These are phyloP conservation scores for Ectemnius lituratus DNA, from an alignment of 2,888 invertebrate species.

Conservation along the genomic window DNA sequence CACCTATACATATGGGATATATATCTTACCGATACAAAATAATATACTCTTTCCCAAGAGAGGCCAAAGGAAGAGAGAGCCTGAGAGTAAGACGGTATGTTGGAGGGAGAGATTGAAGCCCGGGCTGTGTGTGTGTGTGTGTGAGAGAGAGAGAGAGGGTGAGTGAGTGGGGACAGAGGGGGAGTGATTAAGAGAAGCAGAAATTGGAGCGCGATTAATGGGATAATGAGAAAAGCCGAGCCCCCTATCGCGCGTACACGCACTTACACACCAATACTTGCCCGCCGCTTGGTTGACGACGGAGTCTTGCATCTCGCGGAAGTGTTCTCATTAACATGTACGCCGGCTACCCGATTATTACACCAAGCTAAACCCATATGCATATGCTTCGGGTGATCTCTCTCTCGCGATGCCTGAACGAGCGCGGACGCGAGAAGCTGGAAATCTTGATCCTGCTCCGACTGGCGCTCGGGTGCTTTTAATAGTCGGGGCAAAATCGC, in stretches of 20 bases:
- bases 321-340: conserved; percentile 1
- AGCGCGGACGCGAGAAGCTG: conserved; percentile 10
- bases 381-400: too few species aligned
- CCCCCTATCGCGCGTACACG: conserved; percentile 5
- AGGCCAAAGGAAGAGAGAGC: too few species aligned
- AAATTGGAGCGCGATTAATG: not conserved
- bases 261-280: not conserved
- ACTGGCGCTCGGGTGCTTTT: conserved; percentile 29
- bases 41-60: not conserved
- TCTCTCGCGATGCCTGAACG: not conserved
- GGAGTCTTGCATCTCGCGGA: not conserved
- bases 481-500: conserved; percentile 39
- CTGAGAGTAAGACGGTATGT: too few species aligned
- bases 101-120: too few species aligned
- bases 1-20: conserved; percentile 29
- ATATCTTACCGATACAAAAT: conserved; percentile 22
- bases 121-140: not conserved
- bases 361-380: not conserved
- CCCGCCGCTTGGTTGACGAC: not conserved
- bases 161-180: not conserved
- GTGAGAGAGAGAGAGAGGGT: not conserved
- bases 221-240: conserved; percentile 19
- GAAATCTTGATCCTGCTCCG: conserved; percentile 38
- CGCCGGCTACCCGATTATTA: conserved; percentile 1
- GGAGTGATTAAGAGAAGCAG: conserved; percentile 2